A percentile compares a stretch with the other conserved stretches of the same genome.
phyloP scores from a whole-genome alignment of 2,797 vertebrate genomes.

The Antrozous pallidus region DNA sequence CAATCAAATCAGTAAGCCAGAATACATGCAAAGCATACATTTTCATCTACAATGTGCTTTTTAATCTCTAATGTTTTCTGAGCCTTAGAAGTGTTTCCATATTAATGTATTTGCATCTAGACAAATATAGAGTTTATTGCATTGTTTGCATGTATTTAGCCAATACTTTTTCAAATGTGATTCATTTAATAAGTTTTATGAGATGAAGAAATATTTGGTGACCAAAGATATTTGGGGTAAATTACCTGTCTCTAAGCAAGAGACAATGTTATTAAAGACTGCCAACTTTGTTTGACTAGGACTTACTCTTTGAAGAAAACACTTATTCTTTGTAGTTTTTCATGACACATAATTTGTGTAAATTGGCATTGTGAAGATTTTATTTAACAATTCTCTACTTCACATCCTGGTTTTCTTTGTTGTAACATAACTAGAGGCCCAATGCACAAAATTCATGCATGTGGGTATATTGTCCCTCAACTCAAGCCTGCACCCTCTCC shows the following conservation, averaged over 20 bases:
- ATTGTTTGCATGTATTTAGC: neutral
- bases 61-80: neutral
- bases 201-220: neutral
- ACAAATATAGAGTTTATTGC: neutral
- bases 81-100: neutral
- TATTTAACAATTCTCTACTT: neutral
- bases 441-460: too few species aligned
- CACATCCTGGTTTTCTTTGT: neutral
- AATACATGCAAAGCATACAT: neutral
- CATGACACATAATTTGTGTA: neutral
- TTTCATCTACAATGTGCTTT: neutral
- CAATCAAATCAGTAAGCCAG: neutral
- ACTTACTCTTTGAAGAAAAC: neutral
- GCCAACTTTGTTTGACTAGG: neutral
- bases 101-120: neutral
- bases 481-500: too few species aligned
- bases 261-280: neutral
- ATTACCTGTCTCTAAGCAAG: neutral
- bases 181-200: neutral
- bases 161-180: neutral
- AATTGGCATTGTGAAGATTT: neutral
- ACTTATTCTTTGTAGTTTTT: neutral
- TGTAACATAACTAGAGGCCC: neutral
- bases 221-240: neutral
- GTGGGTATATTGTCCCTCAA: too few species aligned